A percentile compares a stretch with the other conserved stretches of the same genome.
These are phyloP conservation scores for Elysia crispata DNA, from an alignment of 2,888 invertebrate genomes.

Conservation along the genomic window DNA sequence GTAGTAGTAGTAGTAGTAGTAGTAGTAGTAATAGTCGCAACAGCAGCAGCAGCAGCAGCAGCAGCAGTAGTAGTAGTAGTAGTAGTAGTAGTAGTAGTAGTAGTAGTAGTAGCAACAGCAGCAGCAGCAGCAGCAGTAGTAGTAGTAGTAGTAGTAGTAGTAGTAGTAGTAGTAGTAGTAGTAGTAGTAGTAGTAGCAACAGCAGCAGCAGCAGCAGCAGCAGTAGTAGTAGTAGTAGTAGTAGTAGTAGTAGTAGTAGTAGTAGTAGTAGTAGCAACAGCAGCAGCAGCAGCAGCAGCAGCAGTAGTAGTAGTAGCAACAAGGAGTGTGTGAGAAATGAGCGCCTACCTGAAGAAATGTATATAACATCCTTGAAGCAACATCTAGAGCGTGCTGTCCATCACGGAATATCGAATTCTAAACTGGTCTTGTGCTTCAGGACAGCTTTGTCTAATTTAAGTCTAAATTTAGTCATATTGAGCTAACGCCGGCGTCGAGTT, in stretches of 20 bases:
- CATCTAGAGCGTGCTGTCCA: no score
- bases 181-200: slow-evolving; percentile 1
- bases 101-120: neutral
- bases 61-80: slow-evolving; percentile 5
- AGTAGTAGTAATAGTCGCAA: no score
- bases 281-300: slow-evolving; percentile 25
- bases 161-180: slow-evolving; percentile 36
- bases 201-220: slow-evolving; percentile 24
- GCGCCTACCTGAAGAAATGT: neutral
- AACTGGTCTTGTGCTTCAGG: no score
- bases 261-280: slow-evolving; percentile 36
- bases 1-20: slow-evolving; percentile 15
- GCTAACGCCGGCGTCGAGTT: no score
- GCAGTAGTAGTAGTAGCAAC: slow-evolving; percentile 20
- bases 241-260: slow-evolving; percentile 39
- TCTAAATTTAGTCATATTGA: no score
- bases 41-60: neutral
- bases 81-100: slow-evolving; percentile 39
- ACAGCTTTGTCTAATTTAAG: no score
- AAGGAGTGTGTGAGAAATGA: neutral
- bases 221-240: slow-evolving; percentile 37
- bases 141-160: slow-evolving; percentile 34
- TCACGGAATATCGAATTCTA: no score
- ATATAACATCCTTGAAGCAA: neutral
- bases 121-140: slow-evolving; percentile 12